These are phyloP conservation scores for Lithophane semibrunnea DNA, from an alignment of 2,888 invertebrate species.

Conservation along the genomic window DNA sequence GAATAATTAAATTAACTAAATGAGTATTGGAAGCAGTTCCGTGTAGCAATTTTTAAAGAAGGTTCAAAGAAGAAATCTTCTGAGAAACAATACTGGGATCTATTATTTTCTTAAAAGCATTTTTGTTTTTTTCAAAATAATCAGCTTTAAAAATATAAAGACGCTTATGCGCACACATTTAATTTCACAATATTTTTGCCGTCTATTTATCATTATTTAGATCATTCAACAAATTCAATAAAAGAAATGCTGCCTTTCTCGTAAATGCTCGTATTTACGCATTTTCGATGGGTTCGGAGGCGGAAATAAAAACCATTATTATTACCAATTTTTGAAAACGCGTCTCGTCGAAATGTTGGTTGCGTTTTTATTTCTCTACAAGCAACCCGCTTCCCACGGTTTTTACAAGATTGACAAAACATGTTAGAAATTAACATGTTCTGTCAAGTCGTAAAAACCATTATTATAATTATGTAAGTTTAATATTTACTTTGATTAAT, in stretches of 20 bases:
- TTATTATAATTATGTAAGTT: too few relatives aligned
- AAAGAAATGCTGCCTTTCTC: not conserved
- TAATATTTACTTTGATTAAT: too few relatives aligned
- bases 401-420: not conserved
- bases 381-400: not conserved
- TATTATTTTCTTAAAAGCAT: not conserved
- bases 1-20: not conserved
- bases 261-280: not conserved
- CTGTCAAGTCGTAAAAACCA: too few relatives aligned
- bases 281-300: too few relatives aligned
- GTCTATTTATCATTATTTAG: not conserved
- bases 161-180: not conserved
- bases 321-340: not conserved
- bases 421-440: too few relatives aligned
- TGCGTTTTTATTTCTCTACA: not conserved
- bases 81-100: too few relatives aligned
- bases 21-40: not conserved
- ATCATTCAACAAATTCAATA: not conserved
- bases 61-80: not conserved
- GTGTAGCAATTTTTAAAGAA: too few relatives aligned
- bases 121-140: not conserved
- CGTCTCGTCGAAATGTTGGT: not conserved
- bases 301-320: too few relatives aligned
- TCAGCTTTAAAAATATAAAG: not conserved
- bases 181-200: not conserved